Evolutionary conservation across 2,113 vertebrate species (phyloP).

Genomic region (Syngnathus scovelli): DNA sequence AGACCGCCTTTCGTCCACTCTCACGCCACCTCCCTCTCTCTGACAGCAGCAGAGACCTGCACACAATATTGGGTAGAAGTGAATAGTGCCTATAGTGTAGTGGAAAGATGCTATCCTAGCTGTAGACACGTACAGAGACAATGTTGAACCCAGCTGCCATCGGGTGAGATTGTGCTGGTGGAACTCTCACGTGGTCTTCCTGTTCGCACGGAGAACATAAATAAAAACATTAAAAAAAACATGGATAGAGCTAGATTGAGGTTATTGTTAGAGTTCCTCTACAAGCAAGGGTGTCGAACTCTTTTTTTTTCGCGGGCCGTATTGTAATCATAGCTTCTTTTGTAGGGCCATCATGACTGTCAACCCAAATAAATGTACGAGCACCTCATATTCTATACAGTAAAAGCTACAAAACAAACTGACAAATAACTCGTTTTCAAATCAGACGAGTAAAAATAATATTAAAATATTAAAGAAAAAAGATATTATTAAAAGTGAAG

Average conservation of each 20-base stretch:
- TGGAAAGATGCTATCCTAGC: background rate
- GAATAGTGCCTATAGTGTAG: background rate
- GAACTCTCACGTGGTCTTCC: conserved; percentile 19
- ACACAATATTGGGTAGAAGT: background rate
- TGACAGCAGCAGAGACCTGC: conserved; percentile 33
- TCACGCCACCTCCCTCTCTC: conserved; percentile 33
- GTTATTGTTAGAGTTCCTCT: background rate
- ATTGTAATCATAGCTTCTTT: too few species aligned
- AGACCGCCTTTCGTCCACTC: background rate
- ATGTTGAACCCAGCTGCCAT: conserved; percentile 49
- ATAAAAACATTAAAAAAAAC: too few species aligned
- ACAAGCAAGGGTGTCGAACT: background rate
- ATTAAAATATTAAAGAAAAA: too few species aligned
- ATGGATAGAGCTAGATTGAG: background rate
- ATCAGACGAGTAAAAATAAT: too few species aligned
- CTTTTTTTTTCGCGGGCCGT: too few species aligned
- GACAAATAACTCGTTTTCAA: too few species aligned
- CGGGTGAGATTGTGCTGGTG: conserved; percentile 22
- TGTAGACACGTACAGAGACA: conserved; percentile 38
- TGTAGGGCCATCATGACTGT: too few species aligned
- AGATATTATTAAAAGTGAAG: too few species aligned
- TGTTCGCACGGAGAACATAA: conserved; percentile 15
- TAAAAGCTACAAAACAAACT: too few species aligned
- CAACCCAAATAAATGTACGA: too few species aligned
- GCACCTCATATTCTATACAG: too few species aligned